Conservation (phyloP, 2,113 vertebrate species). For the Neofelis nebulosa region DNA sequence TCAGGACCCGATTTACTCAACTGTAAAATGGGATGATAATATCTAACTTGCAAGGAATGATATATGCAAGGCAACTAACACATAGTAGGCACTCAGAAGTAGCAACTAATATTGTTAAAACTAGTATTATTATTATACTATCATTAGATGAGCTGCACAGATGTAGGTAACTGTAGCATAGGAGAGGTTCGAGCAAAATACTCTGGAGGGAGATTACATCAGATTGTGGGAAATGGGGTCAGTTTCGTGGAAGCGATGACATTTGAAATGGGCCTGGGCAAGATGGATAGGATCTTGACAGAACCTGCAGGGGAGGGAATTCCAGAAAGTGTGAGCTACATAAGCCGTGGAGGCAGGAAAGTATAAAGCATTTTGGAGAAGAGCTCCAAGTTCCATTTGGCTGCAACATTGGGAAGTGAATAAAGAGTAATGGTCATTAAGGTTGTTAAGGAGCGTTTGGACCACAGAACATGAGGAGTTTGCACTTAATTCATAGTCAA, state of each 20-base stretch:
- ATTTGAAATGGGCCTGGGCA: background rate
- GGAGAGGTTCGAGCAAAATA: background rate
- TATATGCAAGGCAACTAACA: background rate
- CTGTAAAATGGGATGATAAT: background rate
- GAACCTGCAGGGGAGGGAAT: background rate
- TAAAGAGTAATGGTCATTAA: constrained; percentile 50
- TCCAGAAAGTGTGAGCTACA: background rate
- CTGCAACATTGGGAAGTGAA: constrained; percentile 37
- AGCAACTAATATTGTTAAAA: background rate
- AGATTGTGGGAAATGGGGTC: background rate
- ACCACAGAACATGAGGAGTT: constrained; percentile 36
- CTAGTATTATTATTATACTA: background rate
- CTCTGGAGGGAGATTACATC: background rate
- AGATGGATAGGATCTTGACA: background rate
- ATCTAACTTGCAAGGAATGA: background rate
- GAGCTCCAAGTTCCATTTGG: constrained; percentile 34
- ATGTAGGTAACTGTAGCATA: background rate
- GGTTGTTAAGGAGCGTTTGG: constrained; percentile 62
- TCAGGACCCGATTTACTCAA: background rate
- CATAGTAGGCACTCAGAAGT: background rate
- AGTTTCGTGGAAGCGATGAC: background rate
- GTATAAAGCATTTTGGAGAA: background rate
- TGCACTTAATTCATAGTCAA: constrained; percentile 63
- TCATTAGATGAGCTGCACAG: background rate
- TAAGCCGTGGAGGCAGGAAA: background rate